Evolutionary conservation across 2,888 invertebrate genomes (phyloP), one percentile per base, ranked within the genome.

Genomic region (Cephus pygmeus): DNA sequence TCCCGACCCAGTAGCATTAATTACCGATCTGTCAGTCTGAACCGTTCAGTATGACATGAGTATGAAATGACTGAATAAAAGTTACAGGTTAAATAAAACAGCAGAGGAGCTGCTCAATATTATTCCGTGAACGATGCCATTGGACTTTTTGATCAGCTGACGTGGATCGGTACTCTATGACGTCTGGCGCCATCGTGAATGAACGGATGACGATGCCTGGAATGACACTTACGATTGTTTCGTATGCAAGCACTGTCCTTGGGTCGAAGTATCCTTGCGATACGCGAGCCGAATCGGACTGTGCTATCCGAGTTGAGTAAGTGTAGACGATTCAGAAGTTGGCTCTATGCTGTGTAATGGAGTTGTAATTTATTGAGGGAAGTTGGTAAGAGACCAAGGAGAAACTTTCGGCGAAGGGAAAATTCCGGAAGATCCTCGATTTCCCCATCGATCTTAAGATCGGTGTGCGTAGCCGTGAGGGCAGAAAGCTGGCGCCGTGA

Each of bases 101-200:
- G 56, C 40, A 56, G 56, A 6, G 23, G 23, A 23, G 2, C 9
- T 23, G 56, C 23, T 56, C 9, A 76, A 69, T 75, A 31, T 73
- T 31, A 75, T 75, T 81, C 78, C 77, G 71, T 31, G 69, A 33
- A 75, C 36, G 74, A 31, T n/a, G 34, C 3, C 76, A 68, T 73
- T 73, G 35, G 34, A n/a, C 40, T 69, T 35, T 77, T 33, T 35
- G 75, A 81, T 68, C 74, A 56, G 75, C 56, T 71, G 75, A 35
- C 75, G 77, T 73, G 79, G 77, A 75, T 73, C 34, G 30, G 56
- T 56, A 74, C 75, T 78, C 76, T 79, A 73, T 69, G 34, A 73
- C 69, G 79, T 56, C 76, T 83, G 83, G 79, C 82, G 82, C 79
- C 76, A 30, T 75, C 79, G 74, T 79, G 77, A 79, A 80, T 79